These are phyloP conservation scores for Threskiornis aethiopicus DNA, from an alignment of 2,797 vertebrate genomes.

Conservation along the genomic window DNA sequence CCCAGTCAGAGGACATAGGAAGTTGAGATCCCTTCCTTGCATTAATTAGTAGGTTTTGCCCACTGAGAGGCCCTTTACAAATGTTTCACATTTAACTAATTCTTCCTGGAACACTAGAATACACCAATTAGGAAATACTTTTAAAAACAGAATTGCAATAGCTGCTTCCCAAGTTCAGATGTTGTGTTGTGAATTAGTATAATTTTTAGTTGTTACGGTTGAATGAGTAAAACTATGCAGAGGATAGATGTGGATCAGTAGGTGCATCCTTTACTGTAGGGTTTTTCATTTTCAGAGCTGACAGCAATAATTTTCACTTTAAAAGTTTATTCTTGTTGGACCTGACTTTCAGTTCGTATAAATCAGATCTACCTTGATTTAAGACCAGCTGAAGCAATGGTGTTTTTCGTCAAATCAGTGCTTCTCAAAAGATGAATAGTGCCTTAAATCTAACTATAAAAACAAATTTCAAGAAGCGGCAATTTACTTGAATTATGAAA, in stretches of 20 bases:
- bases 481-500: constrained; percentile 12
- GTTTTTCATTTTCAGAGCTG: background rate
- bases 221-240: background rate
- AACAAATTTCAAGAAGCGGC: background rate
- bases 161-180: background rate
- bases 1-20: background rate
- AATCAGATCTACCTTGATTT: constrained; percentile 19
- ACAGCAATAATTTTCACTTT: background rate
- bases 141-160: background rate
- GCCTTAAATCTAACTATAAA: constrained; percentile 13
- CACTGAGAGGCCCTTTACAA: background rate
- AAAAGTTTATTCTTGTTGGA: constrained; percentile 7
- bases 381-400: background rate
- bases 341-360: background rate
- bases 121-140: background rate
- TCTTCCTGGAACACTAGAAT: background rate
- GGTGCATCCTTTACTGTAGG: background rate
- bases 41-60: background rate
- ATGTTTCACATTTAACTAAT: background rate
- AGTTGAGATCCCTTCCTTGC: background rate
- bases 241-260: background rate
- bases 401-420: background rate
- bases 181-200: background rate
- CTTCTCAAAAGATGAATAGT: background rate
- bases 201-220: background rate